Base-by-base conservation (phyloP, 2,113 vertebrate species). In the Numida meleagris region DNA sequence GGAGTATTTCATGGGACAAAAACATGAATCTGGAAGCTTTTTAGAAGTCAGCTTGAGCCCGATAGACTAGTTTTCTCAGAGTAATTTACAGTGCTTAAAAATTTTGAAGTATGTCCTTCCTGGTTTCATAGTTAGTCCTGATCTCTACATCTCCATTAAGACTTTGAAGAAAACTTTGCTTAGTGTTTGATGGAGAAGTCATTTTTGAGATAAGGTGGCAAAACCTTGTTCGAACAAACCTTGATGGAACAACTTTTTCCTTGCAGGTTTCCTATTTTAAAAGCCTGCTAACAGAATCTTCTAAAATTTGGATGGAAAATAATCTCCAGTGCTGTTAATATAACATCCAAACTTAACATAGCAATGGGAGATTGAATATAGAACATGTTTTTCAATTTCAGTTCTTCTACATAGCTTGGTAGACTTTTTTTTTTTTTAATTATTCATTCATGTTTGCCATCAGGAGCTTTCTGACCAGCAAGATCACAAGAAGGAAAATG, bases 131-230 rank as follows among this genome's bases (percentile, higher is more conserved):
- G 18, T 51, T 90, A 48, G 40, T 51, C 15, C 13, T 71, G 10
- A 61, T 84, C 43, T 61, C 65, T 58, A 6, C 23, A 58, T 11
- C 14, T 19, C 82, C 23, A 38, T 67, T 53, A 61, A 63, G 48
- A 57, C n/a, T 70, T 81, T 66, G 31, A 91, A 73, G 53, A 58
- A 61, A 91, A 45, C 15, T 55, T 66, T 40, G 17, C 6, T 61
- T 84, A 18, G 25, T 6, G 8, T 84, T 86, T 89, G 74, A 50
- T 10, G 4, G 34, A 59, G 33, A 38, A 17, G 19, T 66, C 0
- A 7, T 59, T 90, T 89, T 83, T 70, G 55, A 94, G 42, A 40
- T 76, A 71, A 71, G 27, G 73, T 80, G 40, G 50, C 63, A 91
- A 76, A 59, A 29, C 31, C 12, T 76, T 89, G 15, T 76, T 89